Conservation (phyloP, 2,888 invertebrate genomes). For the Dryobota labecula region DNA sequence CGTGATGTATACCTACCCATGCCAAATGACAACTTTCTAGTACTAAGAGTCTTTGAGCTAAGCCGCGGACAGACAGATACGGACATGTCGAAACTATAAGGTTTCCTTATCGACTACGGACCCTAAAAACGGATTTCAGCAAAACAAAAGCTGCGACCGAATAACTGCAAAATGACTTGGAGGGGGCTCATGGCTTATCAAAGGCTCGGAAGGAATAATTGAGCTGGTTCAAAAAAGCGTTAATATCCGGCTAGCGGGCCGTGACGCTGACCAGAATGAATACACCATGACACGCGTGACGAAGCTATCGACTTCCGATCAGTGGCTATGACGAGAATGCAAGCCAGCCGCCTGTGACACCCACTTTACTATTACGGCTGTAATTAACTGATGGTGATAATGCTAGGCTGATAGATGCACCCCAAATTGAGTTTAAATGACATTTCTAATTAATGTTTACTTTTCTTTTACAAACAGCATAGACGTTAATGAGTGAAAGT, state of each 20-base stretch:
- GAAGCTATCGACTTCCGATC: slow-evolving; percentile 86
- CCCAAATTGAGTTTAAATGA: slow-evolving; percentile 48
- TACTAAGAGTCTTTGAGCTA: no score
- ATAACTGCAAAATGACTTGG: slow-evolving; percentile 40
- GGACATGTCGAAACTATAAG: no score
- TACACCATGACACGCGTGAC: slow-evolving; percentile 81
- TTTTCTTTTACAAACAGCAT: slow-evolving; percentile 41
- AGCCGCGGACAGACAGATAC: no score
- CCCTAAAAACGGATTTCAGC: not conserved
- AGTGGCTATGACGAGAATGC: slow-evolving; percentile 64
- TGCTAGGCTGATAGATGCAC: slow-evolving; percentile 52
- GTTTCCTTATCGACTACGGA: no score
- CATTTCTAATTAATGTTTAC: slow-evolving; percentile 54
- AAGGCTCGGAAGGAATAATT: slow-evolving; percentile 69
- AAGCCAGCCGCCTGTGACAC: slow-evolving; percentile 67
- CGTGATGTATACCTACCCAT: no score
- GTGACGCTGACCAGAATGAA: slow-evolving; percentile 76
- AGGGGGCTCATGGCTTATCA: slow-evolving; percentile 43
- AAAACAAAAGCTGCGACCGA: slow-evolving; percentile 12
- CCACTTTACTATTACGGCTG: slow-evolving; percentile 61
- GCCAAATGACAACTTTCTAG: no score
- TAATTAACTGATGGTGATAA: slow-evolving; percentile 62
- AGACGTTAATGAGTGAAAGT: slow-evolving; percentile 56
- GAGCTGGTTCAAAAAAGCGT: slow-evolving; percentile 79
- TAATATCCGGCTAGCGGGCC: slow-evolving; percentile 86